Evolutionary conservation across 2,113 vertebrate genomes (phyloP).

Genomic region (Colaptes auratus): DNA sequence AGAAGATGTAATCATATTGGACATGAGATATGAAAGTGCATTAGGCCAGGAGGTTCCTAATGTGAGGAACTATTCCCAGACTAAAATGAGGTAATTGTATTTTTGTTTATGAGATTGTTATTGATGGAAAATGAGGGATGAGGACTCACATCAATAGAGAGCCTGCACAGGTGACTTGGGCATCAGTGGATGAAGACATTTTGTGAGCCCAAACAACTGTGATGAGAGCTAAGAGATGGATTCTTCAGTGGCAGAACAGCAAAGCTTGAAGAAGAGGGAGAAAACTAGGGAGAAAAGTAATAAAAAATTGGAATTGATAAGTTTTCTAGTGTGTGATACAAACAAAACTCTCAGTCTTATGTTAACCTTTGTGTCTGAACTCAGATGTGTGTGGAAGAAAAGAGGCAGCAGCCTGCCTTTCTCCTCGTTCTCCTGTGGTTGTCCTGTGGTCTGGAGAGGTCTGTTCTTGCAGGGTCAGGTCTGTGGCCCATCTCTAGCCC

Average conservation of each 20-base stretch:
- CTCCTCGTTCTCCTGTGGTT: neutral
- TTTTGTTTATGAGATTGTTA: neutral
- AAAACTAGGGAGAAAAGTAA: neutral
- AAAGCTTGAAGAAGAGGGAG: neutral
- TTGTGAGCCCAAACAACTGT: neutral
- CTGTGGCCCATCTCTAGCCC: neutral
- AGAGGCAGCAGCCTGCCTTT: neutral
- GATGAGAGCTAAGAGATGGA: accelerated
- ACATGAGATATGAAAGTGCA: neutral
- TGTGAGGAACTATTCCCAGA: neutral
- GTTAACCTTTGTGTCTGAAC: neutral
- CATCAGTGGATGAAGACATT: neutral
- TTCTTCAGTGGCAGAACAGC: neutral
- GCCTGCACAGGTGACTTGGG: neutral
- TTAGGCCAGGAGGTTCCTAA: neutral
- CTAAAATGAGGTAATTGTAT: neutral
- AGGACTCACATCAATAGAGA: accelerated
- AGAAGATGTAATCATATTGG: neutral
- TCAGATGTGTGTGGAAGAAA: neutral
- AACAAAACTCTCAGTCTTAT: neutral
- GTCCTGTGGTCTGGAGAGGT: neutral
- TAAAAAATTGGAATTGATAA: neutral
- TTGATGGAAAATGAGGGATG: neutral
- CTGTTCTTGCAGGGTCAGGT: accelerated
- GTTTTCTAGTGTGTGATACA: neutral